phyloP scores from a whole-genome alignment of 2,888 invertebrate species.

The Siphlonurus alternatus region DNA sequence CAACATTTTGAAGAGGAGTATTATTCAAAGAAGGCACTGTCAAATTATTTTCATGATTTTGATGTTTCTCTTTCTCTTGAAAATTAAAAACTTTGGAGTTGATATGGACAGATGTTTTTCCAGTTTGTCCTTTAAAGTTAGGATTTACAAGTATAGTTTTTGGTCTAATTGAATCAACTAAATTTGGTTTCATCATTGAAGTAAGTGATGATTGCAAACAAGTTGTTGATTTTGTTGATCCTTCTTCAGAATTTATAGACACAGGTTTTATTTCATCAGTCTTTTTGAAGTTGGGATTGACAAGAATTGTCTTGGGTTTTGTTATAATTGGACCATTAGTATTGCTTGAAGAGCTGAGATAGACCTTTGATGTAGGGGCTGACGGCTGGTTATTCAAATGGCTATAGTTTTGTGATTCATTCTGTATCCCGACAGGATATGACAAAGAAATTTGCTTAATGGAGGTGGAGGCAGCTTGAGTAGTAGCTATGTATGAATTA shows the following conservation, averaged over 20 bases:
- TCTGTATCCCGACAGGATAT: too few species aligned
- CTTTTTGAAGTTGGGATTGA: neutral
- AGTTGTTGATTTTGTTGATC: too few species aligned
- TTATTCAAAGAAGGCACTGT: too few species aligned
- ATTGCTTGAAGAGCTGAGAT: too few species aligned
- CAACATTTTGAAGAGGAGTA: too few species aligned
- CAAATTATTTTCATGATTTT: too few species aligned
- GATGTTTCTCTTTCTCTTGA: too few species aligned
- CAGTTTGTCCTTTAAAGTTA: neutral
- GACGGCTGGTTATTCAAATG: neutral
- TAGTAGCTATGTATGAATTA: neutral
- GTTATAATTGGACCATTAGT: neutral
- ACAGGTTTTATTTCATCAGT: neutral
- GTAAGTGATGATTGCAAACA: neutral
- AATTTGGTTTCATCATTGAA: neutral
- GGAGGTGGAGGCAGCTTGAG: neutral
- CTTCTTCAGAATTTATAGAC: neutral
- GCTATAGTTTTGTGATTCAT: too few species aligned
- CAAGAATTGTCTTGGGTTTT: neutral
- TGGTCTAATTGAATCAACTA: neutral
- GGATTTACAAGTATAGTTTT: slow-evolving; percentile 5
- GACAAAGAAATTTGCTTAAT: too few species aligned
- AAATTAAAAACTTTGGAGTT: slow-evolving; percentile 4
- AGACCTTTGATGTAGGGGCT: neutral
- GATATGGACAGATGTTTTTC: slow-evolving; percentile 1